These are phyloP conservation scores for Lonchura striata DNA, from an alignment of 2,113 vertebrate genomes.

Conservation along the genomic window DNA sequence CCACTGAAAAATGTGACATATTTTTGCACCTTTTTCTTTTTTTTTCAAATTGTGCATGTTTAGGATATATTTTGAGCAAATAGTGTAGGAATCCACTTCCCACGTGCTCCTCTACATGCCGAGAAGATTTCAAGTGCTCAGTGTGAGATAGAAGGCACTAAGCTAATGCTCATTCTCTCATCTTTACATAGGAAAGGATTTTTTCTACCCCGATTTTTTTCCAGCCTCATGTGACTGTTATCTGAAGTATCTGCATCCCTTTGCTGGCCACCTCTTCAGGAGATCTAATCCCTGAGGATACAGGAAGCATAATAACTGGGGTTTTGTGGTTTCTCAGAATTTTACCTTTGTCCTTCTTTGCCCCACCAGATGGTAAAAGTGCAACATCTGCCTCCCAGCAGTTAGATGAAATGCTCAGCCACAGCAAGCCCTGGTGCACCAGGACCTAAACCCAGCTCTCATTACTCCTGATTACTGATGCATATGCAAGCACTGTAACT, in stretches of 20 bases:
- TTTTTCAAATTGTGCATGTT: background rate
- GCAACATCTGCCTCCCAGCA: background rate
- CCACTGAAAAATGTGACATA: background rate
- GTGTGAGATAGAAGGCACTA: background rate
- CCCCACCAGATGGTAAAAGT: background rate
- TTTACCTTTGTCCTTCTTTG: background rate
- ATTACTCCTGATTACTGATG: background rate
- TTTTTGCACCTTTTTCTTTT: background rate
- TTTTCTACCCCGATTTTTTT: background rate
- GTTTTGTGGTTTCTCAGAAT: background rate
- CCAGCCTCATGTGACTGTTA: background rate
- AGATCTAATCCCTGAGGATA: background rate
- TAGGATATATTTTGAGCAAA: constrained; percentile 49
- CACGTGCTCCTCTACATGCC: background rate
- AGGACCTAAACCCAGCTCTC: background rate
- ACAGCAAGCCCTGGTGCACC: background rate
- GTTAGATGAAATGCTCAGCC: background rate
- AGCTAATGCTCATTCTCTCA: background rate
- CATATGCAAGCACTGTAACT: background rate
- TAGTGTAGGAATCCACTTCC: constrained; percentile 16
- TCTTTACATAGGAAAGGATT: background rate
- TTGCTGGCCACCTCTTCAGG: background rate
- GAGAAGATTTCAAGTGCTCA: background rate
- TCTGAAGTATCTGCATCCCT: background rate
- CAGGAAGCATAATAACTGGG: background rate